A percentile compares a stretch with the other conserved stretches of the same genome.
These are phyloP conservation scores for Muricea muricata DNA, from an alignment of 92 coral and sea anemone species.

Conservation along the genomic window DNA sequence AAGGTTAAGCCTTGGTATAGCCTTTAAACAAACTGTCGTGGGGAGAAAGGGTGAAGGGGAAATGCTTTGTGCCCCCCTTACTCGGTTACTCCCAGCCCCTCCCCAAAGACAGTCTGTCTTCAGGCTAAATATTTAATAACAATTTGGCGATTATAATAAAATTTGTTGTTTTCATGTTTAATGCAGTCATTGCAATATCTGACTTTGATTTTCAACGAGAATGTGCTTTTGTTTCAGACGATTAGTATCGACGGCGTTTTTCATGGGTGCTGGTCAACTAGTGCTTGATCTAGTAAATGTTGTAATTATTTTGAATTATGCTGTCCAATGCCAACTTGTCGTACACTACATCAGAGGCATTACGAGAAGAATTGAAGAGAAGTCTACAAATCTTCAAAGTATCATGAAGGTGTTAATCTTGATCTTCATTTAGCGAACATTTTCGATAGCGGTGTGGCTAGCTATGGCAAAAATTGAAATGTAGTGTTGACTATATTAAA, in stretches of 20 bases:
- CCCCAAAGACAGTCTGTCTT: no score
- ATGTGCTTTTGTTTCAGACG: constrained; percentile 43
- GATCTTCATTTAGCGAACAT: neutral
- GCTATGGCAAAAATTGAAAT: no score
- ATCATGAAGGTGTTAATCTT: constrained; percentile 80
- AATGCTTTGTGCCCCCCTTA: no score
- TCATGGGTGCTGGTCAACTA: constrained; percentile 82
- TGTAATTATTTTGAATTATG: constrained; percentile 81
- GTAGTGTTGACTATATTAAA: no score
- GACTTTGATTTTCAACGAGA: neutral
- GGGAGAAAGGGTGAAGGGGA: no score
- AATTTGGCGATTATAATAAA: no score
- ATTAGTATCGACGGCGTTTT: constrained; percentile 61
- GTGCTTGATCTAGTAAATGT: constrained; percentile 75
- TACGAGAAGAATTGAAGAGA: constrained; percentile 86
- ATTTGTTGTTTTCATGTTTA: no score
- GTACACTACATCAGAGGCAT: constrained; percentile 83
- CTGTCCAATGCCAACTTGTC: constrained; percentile 90
- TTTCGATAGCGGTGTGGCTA: no score
- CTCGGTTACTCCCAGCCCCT: no score
- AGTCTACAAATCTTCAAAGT: constrained; percentile 71
- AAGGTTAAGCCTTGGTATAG: no score
- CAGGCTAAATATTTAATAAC: no score
- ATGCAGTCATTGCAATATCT: neutral
- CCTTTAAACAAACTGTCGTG: no score